phyloP scores from a whole-genome alignment of 2,888 invertebrate genomes.

The Campaea margaritaria region DNA sequence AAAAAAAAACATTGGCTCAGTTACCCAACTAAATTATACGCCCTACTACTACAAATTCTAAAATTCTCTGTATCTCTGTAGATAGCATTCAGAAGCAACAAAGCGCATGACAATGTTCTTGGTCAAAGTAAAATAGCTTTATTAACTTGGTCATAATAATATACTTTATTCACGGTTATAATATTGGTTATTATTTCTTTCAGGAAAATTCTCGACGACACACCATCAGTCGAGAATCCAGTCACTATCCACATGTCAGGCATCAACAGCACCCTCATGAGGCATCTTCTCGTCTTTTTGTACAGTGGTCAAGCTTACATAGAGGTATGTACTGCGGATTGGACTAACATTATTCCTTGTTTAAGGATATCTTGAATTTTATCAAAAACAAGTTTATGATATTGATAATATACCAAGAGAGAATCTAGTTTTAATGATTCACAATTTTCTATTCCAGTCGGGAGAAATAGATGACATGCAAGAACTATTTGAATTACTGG shows the following conservation, averaged over 20 bases:
- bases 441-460: conserved; percentile 83
- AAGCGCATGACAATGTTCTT: too few relatives aligned
- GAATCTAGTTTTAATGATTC: background rate
- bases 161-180: background rate
- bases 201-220: conserved; percentile 90
- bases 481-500: conserved; percentile 92
- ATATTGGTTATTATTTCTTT: conserved; percentile 47
- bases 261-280: conserved; percentile 91
- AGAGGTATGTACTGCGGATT: conserved; percentile 82
- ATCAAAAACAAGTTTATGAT: background rate
- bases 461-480: conserved; percentile 93
- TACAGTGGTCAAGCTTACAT: conserved; percentile 94
- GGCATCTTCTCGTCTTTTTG: conserved; percentile 92
- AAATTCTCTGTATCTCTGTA: too few relatives aligned
- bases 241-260: conserved; percentile 94
- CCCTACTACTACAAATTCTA: too few relatives aligned
- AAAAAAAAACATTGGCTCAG: too few relatives aligned
- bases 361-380: background rate
- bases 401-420: too few relatives aligned
- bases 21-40: too few relatives aligned
- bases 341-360: background rate
- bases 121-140: too few relatives aligned
- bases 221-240: conserved; percentile 88
- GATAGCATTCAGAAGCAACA: too few relatives aligned
- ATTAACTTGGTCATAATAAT: too few relatives aligned